A percentile compares a stretch with the other conserved stretches of the same genome.
phyloP scores from a whole-genome alignment of 2,113 vertebrate species.

The Phaetusa simplex region DNA sequence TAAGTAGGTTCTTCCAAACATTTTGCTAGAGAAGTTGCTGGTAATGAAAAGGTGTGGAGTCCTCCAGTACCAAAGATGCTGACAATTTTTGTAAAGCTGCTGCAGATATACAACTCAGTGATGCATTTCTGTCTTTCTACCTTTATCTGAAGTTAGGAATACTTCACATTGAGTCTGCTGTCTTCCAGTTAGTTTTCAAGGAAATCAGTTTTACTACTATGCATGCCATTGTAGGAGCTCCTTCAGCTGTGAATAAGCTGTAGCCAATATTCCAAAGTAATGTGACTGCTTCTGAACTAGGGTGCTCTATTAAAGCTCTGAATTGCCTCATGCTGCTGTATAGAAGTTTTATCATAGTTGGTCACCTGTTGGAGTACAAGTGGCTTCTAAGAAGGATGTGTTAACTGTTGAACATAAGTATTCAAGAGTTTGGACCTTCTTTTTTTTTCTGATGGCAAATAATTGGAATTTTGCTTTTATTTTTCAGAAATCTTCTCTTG shows the following conservation, averaged over 20 bases:
- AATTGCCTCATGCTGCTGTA: neutral
- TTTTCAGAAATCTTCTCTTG: constrained; percentile 85
- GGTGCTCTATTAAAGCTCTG: neutral
- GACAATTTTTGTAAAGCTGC: neutral
- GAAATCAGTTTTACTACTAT: neutral
- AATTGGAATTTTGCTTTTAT: neutral
- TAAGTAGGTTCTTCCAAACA: neutral
- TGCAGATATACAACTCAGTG: neutral
- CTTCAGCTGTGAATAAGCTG: neutral
- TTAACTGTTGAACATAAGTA: neutral
- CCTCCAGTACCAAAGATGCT: neutral
- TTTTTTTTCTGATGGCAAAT: neutral
- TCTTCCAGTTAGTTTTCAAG: neutral
- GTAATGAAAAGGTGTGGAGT: neutral
- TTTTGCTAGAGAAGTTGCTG: neutral
- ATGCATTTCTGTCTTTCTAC: neutral
- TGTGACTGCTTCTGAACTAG: neutral
- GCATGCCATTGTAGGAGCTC: neutral
- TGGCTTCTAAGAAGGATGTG: neutral
- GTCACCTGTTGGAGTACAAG: neutral
- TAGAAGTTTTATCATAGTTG: neutral
- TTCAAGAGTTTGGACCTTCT: neutral
- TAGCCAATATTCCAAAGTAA: neutral
- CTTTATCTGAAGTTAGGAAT: neutral
- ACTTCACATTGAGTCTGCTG: neutral